A percentile compares a stretch with the other conserved stretches of the same genome.
phyloP scores from a whole-genome alignment of 2,113 vertebrate genomes.

The Formicarius rufipectus region DNA sequence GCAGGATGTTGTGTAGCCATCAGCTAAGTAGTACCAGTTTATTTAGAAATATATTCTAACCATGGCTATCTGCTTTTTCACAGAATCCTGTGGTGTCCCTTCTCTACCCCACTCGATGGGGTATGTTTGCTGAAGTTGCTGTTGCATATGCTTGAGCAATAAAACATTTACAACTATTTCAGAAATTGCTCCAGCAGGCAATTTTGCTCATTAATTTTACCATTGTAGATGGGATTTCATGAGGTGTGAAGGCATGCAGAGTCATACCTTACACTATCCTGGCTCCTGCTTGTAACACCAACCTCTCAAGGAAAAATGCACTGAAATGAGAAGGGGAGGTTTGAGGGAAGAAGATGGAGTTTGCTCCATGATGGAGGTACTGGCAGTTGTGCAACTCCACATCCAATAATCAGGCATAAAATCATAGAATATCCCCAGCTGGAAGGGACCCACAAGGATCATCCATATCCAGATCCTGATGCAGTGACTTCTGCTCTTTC shows the following conservation, averaged over 20 bases:
- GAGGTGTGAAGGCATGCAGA: constrained; percentile 11
- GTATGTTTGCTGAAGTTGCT: not conserved
- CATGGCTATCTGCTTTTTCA: not conserved
- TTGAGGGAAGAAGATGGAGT: not conserved
- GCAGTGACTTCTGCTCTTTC: not conserved
- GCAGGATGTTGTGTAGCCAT: not conserved
- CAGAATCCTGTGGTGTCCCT: not conserved
- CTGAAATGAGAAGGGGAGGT: not conserved
- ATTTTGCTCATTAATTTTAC: constrained; percentile 28
- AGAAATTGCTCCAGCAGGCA: constrained; percentile 7
- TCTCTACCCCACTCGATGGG: not conserved
- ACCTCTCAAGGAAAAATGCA: not conserved
- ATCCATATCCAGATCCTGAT: not conserved
- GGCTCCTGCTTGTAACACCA: not conserved
- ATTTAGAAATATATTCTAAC: not conserved
- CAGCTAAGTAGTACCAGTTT: not conserved
- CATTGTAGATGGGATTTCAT: not conserved
- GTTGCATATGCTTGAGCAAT: not conserved
- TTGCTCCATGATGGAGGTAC: accelerated
- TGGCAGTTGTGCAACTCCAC: not conserved
- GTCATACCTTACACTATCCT: not conserved
- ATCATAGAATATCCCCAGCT: not conserved
- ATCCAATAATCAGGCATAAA: not conserved
- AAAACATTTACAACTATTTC: constrained; percentile 1
- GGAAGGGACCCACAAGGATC: not conserved